Percentiles rank a stretch among this genome's conserved stretches.
These are phyloP conservation scores for Parochlus steinenii DNA, from an alignment of 2,888 invertebrate genomes.

Conservation along the genomic window DNA sequence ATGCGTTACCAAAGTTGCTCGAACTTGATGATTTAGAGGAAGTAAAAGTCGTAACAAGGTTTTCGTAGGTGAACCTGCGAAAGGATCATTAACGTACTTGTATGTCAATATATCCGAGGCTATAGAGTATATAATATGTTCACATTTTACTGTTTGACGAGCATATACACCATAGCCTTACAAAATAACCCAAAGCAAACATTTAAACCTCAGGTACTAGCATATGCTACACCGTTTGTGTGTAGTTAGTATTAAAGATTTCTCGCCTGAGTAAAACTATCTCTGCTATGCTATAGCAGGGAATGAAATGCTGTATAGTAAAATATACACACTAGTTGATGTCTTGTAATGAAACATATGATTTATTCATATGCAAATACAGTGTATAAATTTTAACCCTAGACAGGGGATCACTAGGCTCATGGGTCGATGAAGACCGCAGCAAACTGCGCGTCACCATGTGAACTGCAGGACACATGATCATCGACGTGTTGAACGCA, in stretches of 20 bases:
- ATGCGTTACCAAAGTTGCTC: too few species aligned
- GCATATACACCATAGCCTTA: too few species aligned
- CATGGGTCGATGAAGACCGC: too few species aligned
- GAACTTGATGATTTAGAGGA: too few species aligned
- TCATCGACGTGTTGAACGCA: conserved; percentile 14
- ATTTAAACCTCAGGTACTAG: conserved; percentile 14
- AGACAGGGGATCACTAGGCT: neutral
- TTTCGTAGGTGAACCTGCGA: too few species aligned
- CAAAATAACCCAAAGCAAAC: conserved; percentile 28
- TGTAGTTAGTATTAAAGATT: conserved; percentile 21
- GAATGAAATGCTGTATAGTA: neutral
- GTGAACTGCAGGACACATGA: too few species aligned
- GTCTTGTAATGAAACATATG: neutral
- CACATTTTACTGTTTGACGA: conserved; percentile 33
- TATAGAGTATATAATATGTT: too few species aligned
- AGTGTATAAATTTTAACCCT: neutral
- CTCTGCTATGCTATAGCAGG: neutral
- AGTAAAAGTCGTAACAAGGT: too few species aligned
- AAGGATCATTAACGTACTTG: too few species aligned
- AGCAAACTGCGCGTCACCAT: too few species aligned
- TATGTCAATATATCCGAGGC: too few species aligned
- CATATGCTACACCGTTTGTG: conserved; percentile 17
- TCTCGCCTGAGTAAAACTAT: neutral
- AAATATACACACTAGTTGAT: neutral
- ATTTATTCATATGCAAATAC: neutral